A percentile compares a stretch with the other conserved stretches of the same genome.
phyloP scores from a whole-genome alignment of 2,797 vertebrate species.

The Hoplostethus atlanticus region DNA sequence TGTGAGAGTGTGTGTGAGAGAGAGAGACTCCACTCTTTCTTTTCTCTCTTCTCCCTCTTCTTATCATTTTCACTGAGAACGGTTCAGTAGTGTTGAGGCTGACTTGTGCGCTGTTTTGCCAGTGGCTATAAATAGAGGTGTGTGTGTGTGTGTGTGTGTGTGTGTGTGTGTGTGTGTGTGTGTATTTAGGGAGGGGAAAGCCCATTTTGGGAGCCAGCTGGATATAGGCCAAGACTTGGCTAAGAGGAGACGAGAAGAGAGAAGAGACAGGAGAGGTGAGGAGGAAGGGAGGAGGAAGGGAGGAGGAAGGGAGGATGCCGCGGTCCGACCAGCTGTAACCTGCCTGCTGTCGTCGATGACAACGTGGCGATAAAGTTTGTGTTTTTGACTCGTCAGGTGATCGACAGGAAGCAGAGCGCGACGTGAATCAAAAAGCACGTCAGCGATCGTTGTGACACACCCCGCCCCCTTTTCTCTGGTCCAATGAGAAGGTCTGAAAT shows the following conservation, averaged over 20 bases:
- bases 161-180: neutral
- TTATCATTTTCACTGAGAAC: slow-evolving; percentile 21
- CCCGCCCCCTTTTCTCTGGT: too few relatives aligned
- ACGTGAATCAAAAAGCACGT: too few relatives aligned
- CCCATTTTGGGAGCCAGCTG: slow-evolving; percentile 34
- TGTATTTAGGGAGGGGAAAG: slow-evolving; percentile 15
- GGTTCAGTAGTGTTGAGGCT: slow-evolving; percentile 20
- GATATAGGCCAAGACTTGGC: slow-evolving; percentile 30
- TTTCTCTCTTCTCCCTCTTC: slow-evolving; percentile 2
- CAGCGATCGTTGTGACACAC: too few relatives aligned
- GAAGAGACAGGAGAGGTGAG: neutral
- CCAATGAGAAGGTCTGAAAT: too few relatives aligned
- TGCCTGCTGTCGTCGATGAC: too few relatives aligned
- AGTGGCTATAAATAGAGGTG: slow-evolving; percentile 44
- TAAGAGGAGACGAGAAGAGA: slow-evolving; percentile 5
- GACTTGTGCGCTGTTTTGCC: slow-evolving; percentile 6
- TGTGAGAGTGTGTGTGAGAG: neutral
- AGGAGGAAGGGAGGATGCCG: slow-evolving; percentile 2
- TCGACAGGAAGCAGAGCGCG: too few relatives aligned
- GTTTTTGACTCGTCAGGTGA: too few relatives aligned
- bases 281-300: neutral
- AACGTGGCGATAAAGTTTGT: too few relatives aligned
- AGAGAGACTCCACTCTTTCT: neutral
- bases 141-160: neutral
- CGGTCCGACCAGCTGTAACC: too few relatives aligned